Conservation (phyloP, 2,797 vertebrate genomes). For the Urocyon cinereoargenteus region DNA sequence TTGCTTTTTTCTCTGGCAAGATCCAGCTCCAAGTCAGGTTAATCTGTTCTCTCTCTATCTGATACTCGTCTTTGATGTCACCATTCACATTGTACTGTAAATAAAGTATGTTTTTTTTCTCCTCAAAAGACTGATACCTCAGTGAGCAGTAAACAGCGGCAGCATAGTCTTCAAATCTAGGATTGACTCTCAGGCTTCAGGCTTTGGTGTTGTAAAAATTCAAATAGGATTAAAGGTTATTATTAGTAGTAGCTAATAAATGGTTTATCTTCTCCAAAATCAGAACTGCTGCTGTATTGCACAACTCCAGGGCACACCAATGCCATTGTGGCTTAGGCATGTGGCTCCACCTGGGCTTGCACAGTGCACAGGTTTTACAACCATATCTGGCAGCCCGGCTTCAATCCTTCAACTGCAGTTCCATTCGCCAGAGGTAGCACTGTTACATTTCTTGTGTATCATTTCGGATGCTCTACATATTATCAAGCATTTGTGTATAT, state of each 20-base stretch:
- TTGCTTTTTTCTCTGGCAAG: constrained; percentile 42
- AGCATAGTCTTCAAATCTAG: background rate
- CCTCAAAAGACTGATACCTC: background rate
- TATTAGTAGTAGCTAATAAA: background rate
- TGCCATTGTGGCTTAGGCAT: background rate
- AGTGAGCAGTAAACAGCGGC: background rate
- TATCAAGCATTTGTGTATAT: background rate
- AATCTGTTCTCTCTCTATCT: constrained; percentile 32
- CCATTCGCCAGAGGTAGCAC: background rate
- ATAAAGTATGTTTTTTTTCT: constrained; percentile 15
- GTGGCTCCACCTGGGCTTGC: background rate
- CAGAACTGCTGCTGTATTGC: background rate
- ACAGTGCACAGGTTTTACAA: background rate
- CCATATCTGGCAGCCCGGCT: background rate
- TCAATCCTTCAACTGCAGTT: background rate
- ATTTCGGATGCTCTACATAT: background rate
- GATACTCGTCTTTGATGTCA: background rate
- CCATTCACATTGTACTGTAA: background rate
- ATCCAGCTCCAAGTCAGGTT: constrained; percentile 21
- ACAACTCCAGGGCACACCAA: background rate
- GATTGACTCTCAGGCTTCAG: background rate
- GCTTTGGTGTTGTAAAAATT: constrained; percentile 35
- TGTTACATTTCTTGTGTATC: background rate
- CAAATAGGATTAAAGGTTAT: background rate
- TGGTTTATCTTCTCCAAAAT: constrained; percentile 7